Conservation (phyloP, 2,797 vertebrate genomes). For the Odontamblyopus lacepedii region DNA sequence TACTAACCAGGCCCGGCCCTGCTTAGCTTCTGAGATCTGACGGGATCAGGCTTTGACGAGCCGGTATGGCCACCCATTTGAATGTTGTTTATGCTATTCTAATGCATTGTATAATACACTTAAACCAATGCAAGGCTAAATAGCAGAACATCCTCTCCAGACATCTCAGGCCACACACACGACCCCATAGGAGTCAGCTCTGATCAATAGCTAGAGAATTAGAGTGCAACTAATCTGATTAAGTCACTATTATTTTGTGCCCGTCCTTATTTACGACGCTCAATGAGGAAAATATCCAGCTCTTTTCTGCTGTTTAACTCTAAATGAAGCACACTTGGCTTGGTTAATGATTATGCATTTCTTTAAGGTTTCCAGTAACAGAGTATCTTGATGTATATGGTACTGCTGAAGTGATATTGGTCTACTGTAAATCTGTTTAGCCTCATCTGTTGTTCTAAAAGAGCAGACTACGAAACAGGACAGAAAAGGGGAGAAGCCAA, state of each 20-base stretch:
- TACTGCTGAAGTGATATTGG: conserved; percentile 66
- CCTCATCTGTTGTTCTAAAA: conserved; percentile 18
- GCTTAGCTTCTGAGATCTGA: no score
- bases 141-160: conserved; percentile 12
- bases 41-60: no score
- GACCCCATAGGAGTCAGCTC: conserved; percentile 87
- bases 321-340: conserved; percentile 80
- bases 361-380: conserved; percentile 13
- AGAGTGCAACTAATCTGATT: conserved; percentile 97
- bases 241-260: conserved; percentile 96
- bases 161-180: conserved; percentile 35
- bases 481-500: conserved; percentile 35
- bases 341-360: conserved; percentile 4
- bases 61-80: not conserved
- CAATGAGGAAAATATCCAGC: conserved; percentile 88
- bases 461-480: conserved; percentile 35
- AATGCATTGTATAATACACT: conserved; percentile 8
- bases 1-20: no score
- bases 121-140: conserved; percentile 31
- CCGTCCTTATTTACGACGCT: conserved; percentile 87
- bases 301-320: conserved; percentile 83
- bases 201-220: conserved; percentile 96
- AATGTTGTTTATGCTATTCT: not conserved
- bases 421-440: conserved; percentile 58
- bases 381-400: not conserved